A percentile compares a stretch with the other conserved stretches of the same genome.
phyloP scores from a whole-genome alignment of 1,140 invertebrate genomes.

The Diploscapter pachys region DNA sequence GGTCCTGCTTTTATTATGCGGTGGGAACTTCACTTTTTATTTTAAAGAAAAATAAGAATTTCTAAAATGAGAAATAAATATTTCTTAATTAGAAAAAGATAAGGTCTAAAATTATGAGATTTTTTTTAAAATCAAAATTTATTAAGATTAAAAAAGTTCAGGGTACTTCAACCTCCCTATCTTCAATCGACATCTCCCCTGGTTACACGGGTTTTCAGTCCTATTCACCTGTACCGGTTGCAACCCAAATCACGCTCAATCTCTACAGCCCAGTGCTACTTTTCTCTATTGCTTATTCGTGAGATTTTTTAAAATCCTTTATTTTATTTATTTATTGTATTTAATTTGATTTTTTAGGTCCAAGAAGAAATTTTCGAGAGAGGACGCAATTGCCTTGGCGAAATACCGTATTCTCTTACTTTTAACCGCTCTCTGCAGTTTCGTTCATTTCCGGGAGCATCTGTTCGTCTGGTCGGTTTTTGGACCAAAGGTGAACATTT shows the following conservation, averaged over 20 bases:
- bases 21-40: not conserved
- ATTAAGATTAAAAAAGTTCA: constrained; percentile 45
- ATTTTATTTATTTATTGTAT: not conserved
- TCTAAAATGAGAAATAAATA: not conserved
- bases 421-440: not conserved
- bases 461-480: constrained; percentile 15
- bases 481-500: not conserved
- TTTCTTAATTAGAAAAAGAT: not conserved
- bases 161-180: constrained; percentile 84
- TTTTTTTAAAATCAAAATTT: constrained; percentile 11
- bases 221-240: constrained; percentile 69
- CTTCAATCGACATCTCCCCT: constrained; percentile 80
- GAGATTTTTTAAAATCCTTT: not conserved
- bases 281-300: constrained; percentile 2
- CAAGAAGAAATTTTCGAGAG: not conserved
- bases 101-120: not conserved
- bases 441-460: constrained; percentile 1
- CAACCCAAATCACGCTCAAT: constrained; percentile 68
- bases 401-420: not conserved
- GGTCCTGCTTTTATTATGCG: not conserved
- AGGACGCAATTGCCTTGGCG: not conserved
- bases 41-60: not conserved
- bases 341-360: not conserved
- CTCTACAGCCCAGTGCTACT: constrained; percentile 62
- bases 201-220: constrained; percentile 79